Conservation (phyloP, 2,797 vertebrate genomes). For the Melopsittacus undulatus region DNA sequence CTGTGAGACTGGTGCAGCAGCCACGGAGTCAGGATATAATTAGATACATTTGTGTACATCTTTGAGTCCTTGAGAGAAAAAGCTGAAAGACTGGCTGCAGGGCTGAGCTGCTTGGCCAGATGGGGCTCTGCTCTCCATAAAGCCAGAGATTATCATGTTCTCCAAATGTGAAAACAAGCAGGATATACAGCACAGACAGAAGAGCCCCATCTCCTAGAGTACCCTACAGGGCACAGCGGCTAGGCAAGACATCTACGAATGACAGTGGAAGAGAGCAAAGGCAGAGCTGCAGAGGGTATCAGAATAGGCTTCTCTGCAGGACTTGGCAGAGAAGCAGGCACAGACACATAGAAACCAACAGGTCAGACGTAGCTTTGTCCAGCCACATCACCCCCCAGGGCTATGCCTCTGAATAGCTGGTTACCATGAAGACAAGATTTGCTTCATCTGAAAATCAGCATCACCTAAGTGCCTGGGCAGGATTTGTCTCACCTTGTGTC, state of each 20-base stretch:
- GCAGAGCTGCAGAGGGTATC: not conserved
- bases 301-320: not conserved
- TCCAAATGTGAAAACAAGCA: not conserved
- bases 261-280: not conserved
- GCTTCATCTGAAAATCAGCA: not conserved
- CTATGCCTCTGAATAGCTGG: not conserved
- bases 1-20: constrained; percentile 12
- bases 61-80: constrained; percentile 57
- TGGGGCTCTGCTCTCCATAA: constrained; percentile 18
- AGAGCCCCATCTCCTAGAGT: not conserved
- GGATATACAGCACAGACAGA: not conserved
- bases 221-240: not conserved
- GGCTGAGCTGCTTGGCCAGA: not conserved
- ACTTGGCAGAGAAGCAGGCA: not conserved
- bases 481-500: not conserved
- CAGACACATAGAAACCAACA: not conserved
- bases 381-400: not conserved
- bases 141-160: not conserved
- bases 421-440: not conserved
- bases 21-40: constrained; percentile 51
- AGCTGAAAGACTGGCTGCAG: constrained; percentile 44
- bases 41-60: constrained; percentile 56
- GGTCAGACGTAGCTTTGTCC: not conserved
- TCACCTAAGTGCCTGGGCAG: not conserved
- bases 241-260: not conserved